Evolutionary conservation across 1,140 invertebrate species (phyloP), one percentile per base, ranked within the genome.

Genomic region (Pararge aegeria): DNA sequence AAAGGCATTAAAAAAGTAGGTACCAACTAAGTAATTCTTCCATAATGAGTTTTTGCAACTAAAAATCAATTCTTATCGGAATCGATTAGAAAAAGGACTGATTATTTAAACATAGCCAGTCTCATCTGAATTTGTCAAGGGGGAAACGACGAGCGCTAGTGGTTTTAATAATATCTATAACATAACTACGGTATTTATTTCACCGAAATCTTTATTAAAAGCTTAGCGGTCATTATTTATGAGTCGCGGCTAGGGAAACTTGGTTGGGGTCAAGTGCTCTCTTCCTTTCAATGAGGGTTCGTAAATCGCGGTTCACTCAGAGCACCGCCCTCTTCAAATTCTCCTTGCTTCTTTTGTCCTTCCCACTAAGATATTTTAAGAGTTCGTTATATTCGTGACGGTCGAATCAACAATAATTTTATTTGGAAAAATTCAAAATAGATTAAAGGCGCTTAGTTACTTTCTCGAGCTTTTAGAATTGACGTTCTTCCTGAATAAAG

Each of bases 281-380:
- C 75, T 81, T 73, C 69, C 74, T 71, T 73, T 62, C 71, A 44
- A 66, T 68, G 58, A 68, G 77, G 70, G 79, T 77, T 77, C 76
- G 75, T 74, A 71, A 80, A 78, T 82, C 70, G 73, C 61, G 70
- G 73, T 78, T 70, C 66, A 65, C 69, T 73, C 56, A 49, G 59
- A 56, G 52, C 61, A 66, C 73, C 55, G 62, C 58, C 68, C 69
- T 65, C 75, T 80, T 68, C 51, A 64, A 70, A 68, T 52, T 42
- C 63, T 68, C 59, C 68, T 55, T 29, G 55, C 58, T 63, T 68
- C 58, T 61, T 61, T 69, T 68, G 61, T 65, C 61, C 61, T 20
- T 52, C 38, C 49, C 55, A 38, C 49, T 53, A 68, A 63, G 53
- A 60, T 52, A 52, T 51, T 60, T 46, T 30, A 15, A 60, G 38